phyloP scores from a whole-genome alignment of 2,797 vertebrate species.

The Urophycis tenuis region DNA sequence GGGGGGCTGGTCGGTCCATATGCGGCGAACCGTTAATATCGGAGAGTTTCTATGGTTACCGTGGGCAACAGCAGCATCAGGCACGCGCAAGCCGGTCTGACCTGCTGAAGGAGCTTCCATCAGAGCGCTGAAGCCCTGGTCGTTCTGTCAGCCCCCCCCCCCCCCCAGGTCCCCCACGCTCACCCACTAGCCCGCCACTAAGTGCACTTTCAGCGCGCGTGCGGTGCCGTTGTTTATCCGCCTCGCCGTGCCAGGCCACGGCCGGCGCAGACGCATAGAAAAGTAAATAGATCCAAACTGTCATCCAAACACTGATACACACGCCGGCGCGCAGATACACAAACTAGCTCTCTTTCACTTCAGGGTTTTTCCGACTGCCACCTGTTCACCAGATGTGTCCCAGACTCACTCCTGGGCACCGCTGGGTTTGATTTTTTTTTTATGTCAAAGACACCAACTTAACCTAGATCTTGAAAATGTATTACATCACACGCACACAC shows the following conservation, averaged over 20 bases:
- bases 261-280: background rate
- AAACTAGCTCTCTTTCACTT: background rate
- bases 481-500: background rate
- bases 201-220: background rate
- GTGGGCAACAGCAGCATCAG: too few relatives aligned
- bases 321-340: background rate
- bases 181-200: background rate
- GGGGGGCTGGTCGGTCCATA: conserved; percentile 56
- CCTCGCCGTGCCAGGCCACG: background rate
- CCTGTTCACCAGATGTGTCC: conserved; percentile 1
- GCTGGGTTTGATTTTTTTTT: too few relatives aligned
- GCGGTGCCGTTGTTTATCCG: too few relatives aligned
- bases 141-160: too few relatives aligned
- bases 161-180: too few relatives aligned
- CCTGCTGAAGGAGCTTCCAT: background rate
- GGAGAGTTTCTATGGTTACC: background rate
- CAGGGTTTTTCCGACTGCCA: background rate
- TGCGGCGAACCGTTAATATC: background rate
- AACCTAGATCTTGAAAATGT: background rate
- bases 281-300: background rate
- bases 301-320: background rate
- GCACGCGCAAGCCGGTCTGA: too few relatives aligned
- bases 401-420: too few relatives aligned
- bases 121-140: background rate
- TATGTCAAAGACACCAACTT: background rate